Evolutionary conservation across 2,797 vertebrate species (phyloP).

Genomic region (Tokudaia muenninki): DNA sequence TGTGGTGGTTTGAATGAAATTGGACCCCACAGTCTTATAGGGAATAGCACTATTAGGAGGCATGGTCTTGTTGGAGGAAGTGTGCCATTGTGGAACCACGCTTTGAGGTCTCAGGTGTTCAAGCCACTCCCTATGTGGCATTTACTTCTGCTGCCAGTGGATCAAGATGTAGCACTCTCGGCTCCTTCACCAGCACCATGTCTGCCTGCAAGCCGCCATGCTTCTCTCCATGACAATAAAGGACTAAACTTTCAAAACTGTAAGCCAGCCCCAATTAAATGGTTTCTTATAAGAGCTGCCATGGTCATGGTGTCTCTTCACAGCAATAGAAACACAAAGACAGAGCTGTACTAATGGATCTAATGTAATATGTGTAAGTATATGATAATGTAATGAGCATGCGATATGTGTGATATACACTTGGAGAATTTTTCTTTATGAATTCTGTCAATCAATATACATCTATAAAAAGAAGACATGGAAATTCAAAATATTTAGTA

Average conservation of each 20-base stretch:
- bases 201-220: not conserved
- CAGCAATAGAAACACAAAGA: not conserved
- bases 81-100: not conserved
- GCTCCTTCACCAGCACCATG: not conserved
- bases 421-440: not conserved
- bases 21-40: not conserved
- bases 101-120: not conserved
- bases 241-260: not conserved
- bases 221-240: not conserved
- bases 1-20: not conserved
- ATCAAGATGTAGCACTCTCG: not conserved
- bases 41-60: not conserved
- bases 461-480: not conserved
- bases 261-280: not conserved
- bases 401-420: not conserved
- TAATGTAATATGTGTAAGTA: not conserved
- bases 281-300: not conserved
- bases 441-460: not conserved
- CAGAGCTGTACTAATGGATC: not conserved
- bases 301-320: not conserved
- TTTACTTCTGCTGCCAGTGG: not conserved
- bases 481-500: conserved; percentile 27
- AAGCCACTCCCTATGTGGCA: not conserved
- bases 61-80: not conserved
- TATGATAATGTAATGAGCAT: not conserved